Evolutionary conservation across 1,140 invertebrate species (phyloP).

Genomic region (Cephus cinctus): DNA sequence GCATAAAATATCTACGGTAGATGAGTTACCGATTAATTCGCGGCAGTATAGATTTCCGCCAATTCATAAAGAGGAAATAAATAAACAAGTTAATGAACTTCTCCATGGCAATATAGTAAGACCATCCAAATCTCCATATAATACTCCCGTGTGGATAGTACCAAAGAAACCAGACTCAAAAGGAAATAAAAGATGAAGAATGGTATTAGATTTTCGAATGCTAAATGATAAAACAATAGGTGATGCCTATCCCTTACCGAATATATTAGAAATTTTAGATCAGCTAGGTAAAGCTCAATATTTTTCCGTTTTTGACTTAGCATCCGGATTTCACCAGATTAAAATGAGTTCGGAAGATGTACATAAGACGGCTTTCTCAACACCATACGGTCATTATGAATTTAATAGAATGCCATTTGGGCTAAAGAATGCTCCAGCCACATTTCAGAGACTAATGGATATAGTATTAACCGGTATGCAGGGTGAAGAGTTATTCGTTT

Average conservation of each 20-base stretch:
- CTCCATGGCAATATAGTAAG: slow-evolving; percentile 28
- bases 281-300: slow-evolving; percentile 45
- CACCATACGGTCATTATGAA: slow-evolving; percentile 33
- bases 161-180: slow-evolving; percentile 34
- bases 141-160: slow-evolving; percentile 28
- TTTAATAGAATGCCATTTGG: too few species aligned
- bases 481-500: too few species aligned
- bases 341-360: slow-evolving; percentile 36
- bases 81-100: slow-evolving; percentile 34
- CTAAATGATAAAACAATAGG: slow-evolving; percentile 39
- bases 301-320: slow-evolving; percentile 55
- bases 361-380: slow-evolving; percentile 54
- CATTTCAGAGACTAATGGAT: too few species aligned
- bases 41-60: background rate
- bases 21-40: background rate
- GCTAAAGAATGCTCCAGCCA: too few species aligned
- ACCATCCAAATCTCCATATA: slow-evolving; percentile 17
- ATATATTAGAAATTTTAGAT: slow-evolving; percentile 54
- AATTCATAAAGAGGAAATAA: background rate
- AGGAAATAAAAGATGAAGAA: slow-evolving; percentile 34
- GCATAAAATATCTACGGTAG: background rate
- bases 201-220: slow-evolving; percentile 41
- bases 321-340: slow-evolving; percentile 57
- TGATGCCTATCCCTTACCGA: slow-evolving; percentile 55
- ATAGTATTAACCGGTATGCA: too few species aligned